Percentiles rank a stretch among this genome's conserved stretches.
These are phyloP conservation scores for Pharmacophagus antenor DNA, from an alignment of 2,888 invertebrate species.

Conservation along the genomic window DNA sequence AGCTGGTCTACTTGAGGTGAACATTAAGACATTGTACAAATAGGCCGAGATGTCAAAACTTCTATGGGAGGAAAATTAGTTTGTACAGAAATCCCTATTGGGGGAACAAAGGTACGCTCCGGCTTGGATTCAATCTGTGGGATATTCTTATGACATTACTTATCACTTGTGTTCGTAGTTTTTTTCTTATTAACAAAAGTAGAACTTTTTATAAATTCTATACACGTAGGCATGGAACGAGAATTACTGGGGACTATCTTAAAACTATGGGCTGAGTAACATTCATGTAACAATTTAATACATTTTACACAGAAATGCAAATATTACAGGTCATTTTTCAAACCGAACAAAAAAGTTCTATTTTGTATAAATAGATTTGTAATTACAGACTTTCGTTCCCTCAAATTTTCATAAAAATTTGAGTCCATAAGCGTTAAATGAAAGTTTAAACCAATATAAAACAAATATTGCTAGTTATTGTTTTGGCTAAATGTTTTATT, in stretches of 20 bases:
- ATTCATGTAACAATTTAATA: no score
- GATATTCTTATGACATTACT: conserved; percentile 13
- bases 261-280: no score
- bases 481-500: no score
- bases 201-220: neutral
- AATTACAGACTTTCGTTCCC: no score
- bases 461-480: no score
- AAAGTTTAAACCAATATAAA: no score
- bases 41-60: conserved; percentile 35
- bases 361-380: no score
- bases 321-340: no score
- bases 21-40: conserved; percentile 36
- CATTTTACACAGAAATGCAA: no score
- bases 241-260: neutral
- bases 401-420: no score
- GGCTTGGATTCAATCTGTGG: conserved; percentile 18
- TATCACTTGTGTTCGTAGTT: neutral
- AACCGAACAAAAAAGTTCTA: no score
- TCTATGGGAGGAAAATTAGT: conserved; percentile 39
- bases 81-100: conserved; percentile 35
- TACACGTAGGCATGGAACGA: neutral
- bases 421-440: no score
- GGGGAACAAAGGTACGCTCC: conserved; percentile 19
- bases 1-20: conserved; percentile 28
- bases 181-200: conserved; percentile 1